Conservation (phyloP, 30 jellyfish, hydroid and myxozoan genomes). For the Mastigias papua region DNA sequence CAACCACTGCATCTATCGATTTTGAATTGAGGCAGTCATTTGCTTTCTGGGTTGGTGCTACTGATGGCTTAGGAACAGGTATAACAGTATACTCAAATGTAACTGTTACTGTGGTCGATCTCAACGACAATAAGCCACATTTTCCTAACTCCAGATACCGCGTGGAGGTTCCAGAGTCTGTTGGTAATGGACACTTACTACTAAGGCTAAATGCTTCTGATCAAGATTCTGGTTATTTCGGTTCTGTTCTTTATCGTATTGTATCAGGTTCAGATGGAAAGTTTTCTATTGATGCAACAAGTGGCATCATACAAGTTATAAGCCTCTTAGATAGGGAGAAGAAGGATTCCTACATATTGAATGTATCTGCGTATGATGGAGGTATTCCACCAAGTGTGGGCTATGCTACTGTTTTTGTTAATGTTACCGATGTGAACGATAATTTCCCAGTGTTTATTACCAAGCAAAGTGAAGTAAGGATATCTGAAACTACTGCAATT, state of each 20-base stretch:
- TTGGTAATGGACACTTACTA: slow-evolving; percentile 41
- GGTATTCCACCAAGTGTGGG: slow-evolving; percentile 53
- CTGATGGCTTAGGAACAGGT: slow-evolving; percentile 11
- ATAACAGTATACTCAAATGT: slow-evolving; percentile 18
- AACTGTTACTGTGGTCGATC: slow-evolving; percentile 41
- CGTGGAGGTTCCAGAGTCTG: slow-evolving; percentile 56
- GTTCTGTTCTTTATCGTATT: slow-evolving; percentile 63
- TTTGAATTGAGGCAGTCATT: slow-evolving; percentile 53
- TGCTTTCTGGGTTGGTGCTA: slow-evolving; percentile 41
- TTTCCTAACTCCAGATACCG: slow-evolving; percentile 41
- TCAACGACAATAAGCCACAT: slow-evolving; percentile 76
- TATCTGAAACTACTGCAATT: slow-evolving; percentile 30
- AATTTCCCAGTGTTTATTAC: slow-evolving; percentile 47
- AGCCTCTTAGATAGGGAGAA: slow-evolving; percentile 69
- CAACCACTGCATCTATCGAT: slow-evolving; percentile 33
- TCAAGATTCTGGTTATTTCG: slow-evolving; percentile 72
- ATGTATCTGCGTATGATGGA: slow-evolving; percentile 76
- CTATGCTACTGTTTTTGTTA: slow-evolving; percentile 40
- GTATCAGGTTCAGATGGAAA: slow-evolving; percentile 69
- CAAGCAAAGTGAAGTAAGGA: background rate
- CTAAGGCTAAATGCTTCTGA: slow-evolving; percentile 75
- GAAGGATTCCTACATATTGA: slow-evolving; percentile 38
- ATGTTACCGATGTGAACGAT: slow-evolving; percentile 63
- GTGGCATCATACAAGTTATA: slow-evolving; percentile 64
- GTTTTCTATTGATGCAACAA: slow-evolving; percentile 65